Percentiles rank a stretch among this genome's conserved stretches.
Evolutionary conservation across 2,797 vertebrate genomes (phyloP).

Genomic region (Acestrorhynchus altus): DNA sequence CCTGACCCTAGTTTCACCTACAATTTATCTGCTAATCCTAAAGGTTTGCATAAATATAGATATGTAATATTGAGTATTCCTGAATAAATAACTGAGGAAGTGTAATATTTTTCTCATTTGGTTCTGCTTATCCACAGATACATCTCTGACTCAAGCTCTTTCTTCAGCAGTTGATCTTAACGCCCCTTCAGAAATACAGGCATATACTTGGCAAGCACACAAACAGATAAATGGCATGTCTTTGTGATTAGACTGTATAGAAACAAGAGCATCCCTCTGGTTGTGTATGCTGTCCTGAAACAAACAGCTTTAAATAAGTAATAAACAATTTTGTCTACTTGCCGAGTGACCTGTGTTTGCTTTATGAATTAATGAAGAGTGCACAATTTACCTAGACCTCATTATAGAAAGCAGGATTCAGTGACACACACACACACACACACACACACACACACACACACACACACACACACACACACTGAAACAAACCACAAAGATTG

Average conservation of each 20-base stretch:
- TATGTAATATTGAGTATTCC: no score
- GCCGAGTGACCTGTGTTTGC: slow-evolving; percentile 78
- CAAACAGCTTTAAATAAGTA: slow-evolving; percentile 84
- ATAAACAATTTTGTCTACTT: slow-evolving; percentile 80
- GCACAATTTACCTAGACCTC: slow-evolving; percentile 78
- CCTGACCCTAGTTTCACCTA: no score
- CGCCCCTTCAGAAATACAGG: neutral
- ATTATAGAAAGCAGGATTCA: slow-evolving; percentile 57
- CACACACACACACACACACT: slow-evolving; percentile 40
- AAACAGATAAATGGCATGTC: slow-evolving; percentile 39
- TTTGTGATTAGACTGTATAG: slow-evolving; percentile 18
- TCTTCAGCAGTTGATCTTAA: slow-evolving; percentile 2
- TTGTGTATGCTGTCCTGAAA: slow-evolving; percentile 72
- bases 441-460: slow-evolving; percentile 53
- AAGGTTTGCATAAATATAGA: no score
- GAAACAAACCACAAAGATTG: neutral
- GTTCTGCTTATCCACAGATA: neutral
- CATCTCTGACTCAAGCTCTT: neutral
- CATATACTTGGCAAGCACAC: slow-evolving; percentile 27
- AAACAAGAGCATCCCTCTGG: slow-evolving; percentile 62
- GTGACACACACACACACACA: slow-evolving; percentile 53
- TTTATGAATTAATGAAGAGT: slow-evolving; percentile 89
- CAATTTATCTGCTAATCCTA: no score
- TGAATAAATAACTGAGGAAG: no score
- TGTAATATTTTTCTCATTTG: no score